phyloP scores from a whole-genome alignment of 2,113 vertebrate species.

The Macrotis lagotis region DNA sequence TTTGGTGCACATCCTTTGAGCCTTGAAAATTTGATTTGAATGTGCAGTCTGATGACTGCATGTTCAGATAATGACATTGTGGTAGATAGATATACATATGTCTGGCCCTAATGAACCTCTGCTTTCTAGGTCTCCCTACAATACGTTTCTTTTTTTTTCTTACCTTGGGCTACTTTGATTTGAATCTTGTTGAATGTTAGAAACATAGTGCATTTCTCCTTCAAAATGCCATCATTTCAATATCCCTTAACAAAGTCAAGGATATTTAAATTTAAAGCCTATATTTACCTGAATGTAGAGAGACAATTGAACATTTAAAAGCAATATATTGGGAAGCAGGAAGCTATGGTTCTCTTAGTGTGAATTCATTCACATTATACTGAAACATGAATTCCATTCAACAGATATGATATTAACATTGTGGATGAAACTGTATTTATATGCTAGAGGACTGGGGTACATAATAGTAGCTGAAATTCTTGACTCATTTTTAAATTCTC shows the following conservation, averaged over 20 bases:
- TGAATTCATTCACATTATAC: constrained; percentile 9
- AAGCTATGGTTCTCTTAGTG: constrained; percentile 27
- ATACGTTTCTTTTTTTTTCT: constrained; percentile 71
- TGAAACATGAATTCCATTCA: constrained; percentile 50
- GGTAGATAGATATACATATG: constrained; percentile 62
- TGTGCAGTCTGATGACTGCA: constrained; percentile 59
- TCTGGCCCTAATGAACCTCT: constrained; percentile 74
- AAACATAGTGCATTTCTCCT: constrained; percentile 61
- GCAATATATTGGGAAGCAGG: background rate
- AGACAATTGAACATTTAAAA: constrained; percentile 48
- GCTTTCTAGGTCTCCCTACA: constrained; percentile 52
- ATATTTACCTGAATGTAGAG: constrained; percentile 49
- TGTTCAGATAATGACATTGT: constrained; percentile 67
- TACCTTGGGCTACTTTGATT: constrained; percentile 65
- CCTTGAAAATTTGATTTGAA: constrained; percentile 76
- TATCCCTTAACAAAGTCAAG: background rate
- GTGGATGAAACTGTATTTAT: background rate
- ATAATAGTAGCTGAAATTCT: background rate
- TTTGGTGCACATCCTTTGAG: constrained; percentile 66
- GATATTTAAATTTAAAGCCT: background rate
- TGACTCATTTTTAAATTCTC: background rate
- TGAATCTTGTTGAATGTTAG: constrained; percentile 64
- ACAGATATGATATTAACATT: background rate
- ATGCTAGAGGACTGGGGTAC: background rate
- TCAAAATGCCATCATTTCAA: constrained; percentile 52